Base-by-base conservation (phyloP, 2,113 vertebrate species). In the Corythornis vintsioides region DNA sequence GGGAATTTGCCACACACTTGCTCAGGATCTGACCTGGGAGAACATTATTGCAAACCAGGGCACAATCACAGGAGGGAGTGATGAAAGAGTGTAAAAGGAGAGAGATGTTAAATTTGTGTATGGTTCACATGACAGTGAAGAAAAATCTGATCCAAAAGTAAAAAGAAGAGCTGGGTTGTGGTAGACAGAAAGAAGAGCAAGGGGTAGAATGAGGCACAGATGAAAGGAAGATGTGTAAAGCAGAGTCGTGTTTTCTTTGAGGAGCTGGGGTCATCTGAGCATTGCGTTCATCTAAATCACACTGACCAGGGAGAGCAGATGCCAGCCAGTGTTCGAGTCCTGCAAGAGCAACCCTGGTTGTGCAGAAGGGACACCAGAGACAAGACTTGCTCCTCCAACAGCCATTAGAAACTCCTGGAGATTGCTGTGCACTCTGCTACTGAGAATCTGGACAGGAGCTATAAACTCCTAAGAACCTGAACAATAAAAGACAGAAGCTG, bases 191-290 rank as follows among this genome's bases (percentile, higher is more conserved):
- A 85, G 28, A 43, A 83, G 70, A 86, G 43, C 52, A 64, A 71
- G 0, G 1, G 0, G 0, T 2, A 76, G 50, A 63, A 28, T 0
- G 2, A 77, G 69, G 13, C 8, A 57, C 22, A 56, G 53, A 67
- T 43, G 42, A 76, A 57, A 71, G 69, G 28, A 73, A 13, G 47
- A 66, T 24, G 43, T 11, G 10, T n/a, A 63, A 64, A 60, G 71
- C 52, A 63, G 21, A 84, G 43, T 17, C 9, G 13, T n/a, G 14
- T 65, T 65, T 81, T 74, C 42, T 71, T 28, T 31, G 33, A 73
- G 31, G 42, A 87, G 24, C 33, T 77, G 56, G n/a, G 47, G 19
- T 86, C 75, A 86, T 35, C 72, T 74, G 65, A 86, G 50, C 65
- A 50, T 28, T 71, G 18, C 12, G 35, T 21, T 67, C 73, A 26